Percentiles rank a stretch among this genome's conserved stretches.
These are phyloP conservation scores for Eulemur rubriventer DNA, from an alignment of 2,797 vertebrate species.

Conservation along the genomic window DNA sequence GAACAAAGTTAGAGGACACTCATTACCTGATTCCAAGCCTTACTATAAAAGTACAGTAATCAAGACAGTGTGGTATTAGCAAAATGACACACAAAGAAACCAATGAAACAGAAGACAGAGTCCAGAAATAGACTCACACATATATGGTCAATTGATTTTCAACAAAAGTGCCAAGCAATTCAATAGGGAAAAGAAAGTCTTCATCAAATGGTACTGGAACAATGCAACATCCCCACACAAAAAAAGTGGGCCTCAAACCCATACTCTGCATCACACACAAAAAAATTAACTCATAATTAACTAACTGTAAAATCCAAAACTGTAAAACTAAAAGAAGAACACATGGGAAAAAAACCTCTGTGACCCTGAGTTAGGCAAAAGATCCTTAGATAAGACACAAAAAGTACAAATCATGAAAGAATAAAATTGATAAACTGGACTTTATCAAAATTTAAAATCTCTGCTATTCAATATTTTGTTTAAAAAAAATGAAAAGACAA, in stretches of 20 bases:
- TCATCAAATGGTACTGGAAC: neutral
- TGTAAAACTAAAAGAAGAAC: neutral
- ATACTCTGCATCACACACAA: neutral
- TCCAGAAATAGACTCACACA: neutral
- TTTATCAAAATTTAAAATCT: neutral
- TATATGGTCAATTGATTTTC: neutral
- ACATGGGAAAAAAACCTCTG: neutral
- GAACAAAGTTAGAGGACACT: neutral
- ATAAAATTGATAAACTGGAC: neutral
- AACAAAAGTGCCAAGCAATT: constrained; percentile 1
- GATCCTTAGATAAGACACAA: constrained; percentile 5
- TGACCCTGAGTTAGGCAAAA: neutral
- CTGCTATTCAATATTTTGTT: neutral
- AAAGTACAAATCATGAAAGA: constrained; percentile 12
- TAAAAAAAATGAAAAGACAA: neutral
- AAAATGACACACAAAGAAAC: neutral
- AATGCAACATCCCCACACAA: neutral
- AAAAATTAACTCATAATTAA: neutral
- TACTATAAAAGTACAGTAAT: neutral
- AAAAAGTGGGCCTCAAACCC: neutral
- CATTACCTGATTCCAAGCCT: neutral
- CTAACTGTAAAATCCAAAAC: neutral
- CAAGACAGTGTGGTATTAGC: neutral
- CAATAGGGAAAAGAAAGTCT: neutral
- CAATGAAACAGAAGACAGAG: neutral